Evolutionary conservation across 2,113 vertebrate genomes (phyloP), one percentile per base, ranked within the genome.

Genomic region (Jaculus jaculus): DNA sequence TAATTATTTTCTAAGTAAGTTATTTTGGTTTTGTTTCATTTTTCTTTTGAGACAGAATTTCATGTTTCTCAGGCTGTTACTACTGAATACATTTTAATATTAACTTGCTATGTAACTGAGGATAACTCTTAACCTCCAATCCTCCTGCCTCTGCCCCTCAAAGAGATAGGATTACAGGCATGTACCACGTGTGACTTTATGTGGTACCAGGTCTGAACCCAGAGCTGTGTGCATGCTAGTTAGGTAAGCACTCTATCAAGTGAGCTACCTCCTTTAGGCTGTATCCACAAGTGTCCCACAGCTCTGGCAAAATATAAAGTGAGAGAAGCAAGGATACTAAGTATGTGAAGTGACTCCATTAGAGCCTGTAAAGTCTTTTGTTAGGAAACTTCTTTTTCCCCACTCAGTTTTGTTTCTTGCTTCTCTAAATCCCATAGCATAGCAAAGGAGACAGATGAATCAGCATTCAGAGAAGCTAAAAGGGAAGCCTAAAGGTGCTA

Each of bases 1-100:
- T 74, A 84, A 5, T 78, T 24, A 92, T 26, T 60, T 88, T 79
- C 51, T 81, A 69, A 66, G 81, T 63, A 95, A 89, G 65, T 86
- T 87, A 89, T 16, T 79, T 20, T 84, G 3, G 32, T 32, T 54
- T 54, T 54, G 10, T 54, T 54, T 54, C 54, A 54, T 12, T 54
- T 54, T 54, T 12, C 54, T 54, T 54, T 54, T 54, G 54, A 54
- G 54, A 54, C 54, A 54, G 54, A 16, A 12, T 51, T 12, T 54
- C 54, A 16, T 54, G 54, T 15, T 10, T 12, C 54, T 16, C 15
- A 54, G 54, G 54, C 15, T 54, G 54, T n/a, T n/a, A n/a, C n/a
- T n/a, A n/a, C n/a, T n/a, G n/a, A n/a, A n/a, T n/a, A n/a, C n/a
- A n/a, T n/a, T n/a, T n/a, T n/a, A n/a, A n/a, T n/a, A n/a, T n/a